These are phyloP conservation scores for Pogona vitticeps DNA, from an alignment of 2,113 vertebrate species.

Conservation along the genomic window DNA sequence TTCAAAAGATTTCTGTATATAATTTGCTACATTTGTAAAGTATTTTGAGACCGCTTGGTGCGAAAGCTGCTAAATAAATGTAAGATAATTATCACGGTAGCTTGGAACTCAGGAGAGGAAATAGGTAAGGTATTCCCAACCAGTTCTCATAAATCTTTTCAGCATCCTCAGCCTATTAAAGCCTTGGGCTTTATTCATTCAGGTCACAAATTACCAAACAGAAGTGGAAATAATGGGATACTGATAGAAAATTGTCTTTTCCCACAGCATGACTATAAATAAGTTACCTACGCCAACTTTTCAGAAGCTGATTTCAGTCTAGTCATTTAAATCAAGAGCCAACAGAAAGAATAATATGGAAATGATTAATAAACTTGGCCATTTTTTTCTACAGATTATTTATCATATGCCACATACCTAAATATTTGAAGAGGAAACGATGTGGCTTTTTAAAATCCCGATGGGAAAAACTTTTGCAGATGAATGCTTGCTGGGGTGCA, in stretches of 20 bases:
- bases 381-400: constrained; percentile 51
- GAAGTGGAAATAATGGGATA: constrained; percentile 63
- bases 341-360: constrained; percentile 48
- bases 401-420: constrained; percentile 30
- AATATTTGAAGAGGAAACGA: constrained; percentile 6
- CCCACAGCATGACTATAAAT: constrained; percentile 57
- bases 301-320: constrained; percentile 58
- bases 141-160: constrained; percentile 43
- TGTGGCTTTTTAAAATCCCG: background rate
- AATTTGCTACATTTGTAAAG: constrained; percentile 49
- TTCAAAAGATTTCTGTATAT: background rate
- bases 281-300: constrained; percentile 61
- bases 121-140: background rate
- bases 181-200: constrained; percentile 60
- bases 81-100: background rate
- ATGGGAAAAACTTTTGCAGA: background rate
- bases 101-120: constrained; percentile 36
- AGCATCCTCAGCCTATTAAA: constrained; percentile 37
- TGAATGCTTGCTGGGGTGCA: too few species aligned
- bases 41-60: constrained; percentile 4
- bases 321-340: constrained; percentile 51
- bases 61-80: constrained; percentile 32
- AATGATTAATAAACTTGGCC: constrained; percentile 53
- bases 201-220: constrained; percentile 59
- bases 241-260: constrained; percentile 53